Base-by-base conservation (phyloP, 1,140 invertebrate species). In the Aphidius ervi region DNA sequence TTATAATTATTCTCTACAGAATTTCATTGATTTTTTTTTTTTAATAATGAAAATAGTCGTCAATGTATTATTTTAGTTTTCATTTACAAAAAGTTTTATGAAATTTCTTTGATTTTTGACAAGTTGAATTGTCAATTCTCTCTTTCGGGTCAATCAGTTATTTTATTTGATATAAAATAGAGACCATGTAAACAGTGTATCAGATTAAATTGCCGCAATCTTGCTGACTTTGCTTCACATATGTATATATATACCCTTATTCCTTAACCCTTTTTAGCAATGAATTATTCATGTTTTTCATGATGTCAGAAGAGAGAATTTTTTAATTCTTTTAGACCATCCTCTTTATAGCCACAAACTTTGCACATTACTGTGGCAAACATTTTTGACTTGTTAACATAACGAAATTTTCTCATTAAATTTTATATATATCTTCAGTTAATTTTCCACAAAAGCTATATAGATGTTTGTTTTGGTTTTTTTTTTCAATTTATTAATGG, bases 101-200 rank as follows among this genome's bases (percentile, higher is more conserved):
- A 7, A 43, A 1, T 9, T 9, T 23, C 3, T 23, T 23, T 23
- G 1, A 3, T 3, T 23, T 23, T 23, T 23, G 31, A 49, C 7
- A 47, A 47, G 9, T 47, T 47, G 9, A 20, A 20, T 47, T 10
- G 65, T 72, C 71, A 67, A 62, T 69, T 62, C 54, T 68, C 64
- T 69, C 67, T 71, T 67, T 69, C 68, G 62, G 68, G 71, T 76
- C 74, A 76, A 76, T 76, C 74, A 74, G 68, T 61, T 69, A 75
- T 72, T 74, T 76, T 73, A 74, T 73, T 74, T 70, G 65, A 68
- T 71, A 68, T 69, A 73, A 68, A 63, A 67, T 69, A 71, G 68
- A 70, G 67, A 68, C 67, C 70, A 31, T 31, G 23, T 68, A 71
- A 70, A 73, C 68, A 70, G 68, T 70, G 73, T 73, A 76, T 75